Percentiles rank a stretch among this genome's conserved stretches.
These are phyloP conservation scores for Turdus rufiventris DNA, from an alignment of 2,113 vertebrate species.

Conservation along the genomic window DNA sequence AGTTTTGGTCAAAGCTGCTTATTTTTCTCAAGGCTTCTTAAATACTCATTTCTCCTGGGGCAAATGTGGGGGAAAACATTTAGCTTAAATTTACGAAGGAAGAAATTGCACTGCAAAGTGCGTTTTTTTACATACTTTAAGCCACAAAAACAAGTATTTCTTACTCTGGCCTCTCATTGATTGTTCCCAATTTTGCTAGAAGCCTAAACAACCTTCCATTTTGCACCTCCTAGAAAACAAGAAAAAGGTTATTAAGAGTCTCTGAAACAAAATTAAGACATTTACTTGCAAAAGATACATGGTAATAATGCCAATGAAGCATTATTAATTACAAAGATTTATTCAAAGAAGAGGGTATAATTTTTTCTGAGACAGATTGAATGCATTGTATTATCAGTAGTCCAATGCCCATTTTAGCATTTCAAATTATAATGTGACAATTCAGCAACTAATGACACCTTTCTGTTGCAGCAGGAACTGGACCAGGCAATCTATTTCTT, in stretches of 20 bases:
- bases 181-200: slow-evolving; percentile 97
- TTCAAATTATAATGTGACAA: neutral
- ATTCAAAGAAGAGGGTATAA: neutral
- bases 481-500: neutral
- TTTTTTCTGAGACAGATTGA: neutral
- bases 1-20: neutral
- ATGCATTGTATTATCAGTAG: neutral
- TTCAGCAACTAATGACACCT: neutral
- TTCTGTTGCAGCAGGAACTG: neutral
- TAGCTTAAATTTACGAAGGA: neutral
- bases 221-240: slow-evolving; percentile 91
- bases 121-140: neutral
- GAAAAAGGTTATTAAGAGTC: neutral
- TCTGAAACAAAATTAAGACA: neutral
- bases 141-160: slow-evolving; percentile 61
- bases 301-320: neutral
- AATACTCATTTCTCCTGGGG: neutral
- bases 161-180: slow-evolving; percentile 99
- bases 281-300: neutral
- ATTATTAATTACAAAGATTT: neutral
- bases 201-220: slow-evolving; percentile 98
- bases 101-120: neutral
- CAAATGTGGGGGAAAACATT: neutral
- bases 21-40: neutral
- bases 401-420: neutral